Evolutionary conservation across 2,113 vertebrate genomes (phyloP).

Genomic region (Bolborhynchus lineola): DNA sequence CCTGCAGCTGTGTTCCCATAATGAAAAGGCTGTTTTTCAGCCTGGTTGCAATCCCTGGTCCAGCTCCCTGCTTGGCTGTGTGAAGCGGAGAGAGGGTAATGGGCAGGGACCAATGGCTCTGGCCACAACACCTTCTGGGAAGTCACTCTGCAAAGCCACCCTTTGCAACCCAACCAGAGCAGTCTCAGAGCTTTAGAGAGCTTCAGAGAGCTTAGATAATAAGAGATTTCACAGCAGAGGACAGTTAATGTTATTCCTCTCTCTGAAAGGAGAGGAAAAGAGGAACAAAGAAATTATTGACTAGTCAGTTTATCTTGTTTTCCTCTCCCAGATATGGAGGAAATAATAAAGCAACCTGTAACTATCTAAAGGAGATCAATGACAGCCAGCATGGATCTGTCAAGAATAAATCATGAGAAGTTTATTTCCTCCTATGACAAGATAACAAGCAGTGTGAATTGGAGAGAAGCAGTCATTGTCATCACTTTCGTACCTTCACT

Average conservation of each 20-base stretch:
- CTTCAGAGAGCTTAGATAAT: not conserved
- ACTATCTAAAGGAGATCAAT: not conserved
- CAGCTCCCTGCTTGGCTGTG: rapidly evolving
- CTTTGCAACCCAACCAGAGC: not conserved
- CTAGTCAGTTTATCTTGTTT: not conserved
- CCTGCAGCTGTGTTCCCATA: not conserved
- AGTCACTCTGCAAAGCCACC: not conserved
- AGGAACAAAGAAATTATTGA: not conserved
- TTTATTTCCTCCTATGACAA: not conserved
- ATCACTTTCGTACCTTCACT: not conserved
- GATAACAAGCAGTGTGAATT: not conserved
- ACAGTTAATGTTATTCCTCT: not conserved
- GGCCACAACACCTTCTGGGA: not conserved
- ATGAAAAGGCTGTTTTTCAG: not conserved
- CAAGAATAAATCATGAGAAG: not conserved
- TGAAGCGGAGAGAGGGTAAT: rapidly evolving
- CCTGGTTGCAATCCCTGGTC: rapidly evolving
- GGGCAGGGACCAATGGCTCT: rapidly evolving
- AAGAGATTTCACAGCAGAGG: not conserved
- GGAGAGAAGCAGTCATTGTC: not conserved
- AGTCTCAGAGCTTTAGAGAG: not conserved
- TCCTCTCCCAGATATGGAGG: not conserved
- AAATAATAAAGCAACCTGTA: not conserved
- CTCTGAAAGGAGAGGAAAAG: not conserved
- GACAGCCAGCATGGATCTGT: not conserved